Evolutionary conservation across 2,888 invertebrate genomes (phyloP).

Genomic region (Metacarcinus magister): DNA sequence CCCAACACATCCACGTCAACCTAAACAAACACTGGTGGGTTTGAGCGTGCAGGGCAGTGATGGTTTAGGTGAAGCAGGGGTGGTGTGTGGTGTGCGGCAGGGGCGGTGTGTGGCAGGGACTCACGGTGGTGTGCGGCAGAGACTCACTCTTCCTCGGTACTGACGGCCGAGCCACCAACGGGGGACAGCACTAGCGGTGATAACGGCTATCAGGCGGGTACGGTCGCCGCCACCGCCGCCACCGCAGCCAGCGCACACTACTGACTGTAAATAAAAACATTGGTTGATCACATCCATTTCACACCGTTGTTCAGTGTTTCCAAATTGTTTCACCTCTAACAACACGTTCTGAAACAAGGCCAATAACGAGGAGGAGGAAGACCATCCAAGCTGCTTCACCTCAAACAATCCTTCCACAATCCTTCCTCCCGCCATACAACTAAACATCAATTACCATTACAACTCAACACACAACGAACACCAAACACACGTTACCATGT

Average conservation of each 20-base stretch:
- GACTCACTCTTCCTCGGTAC: background rate
- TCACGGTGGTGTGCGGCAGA: background rate
- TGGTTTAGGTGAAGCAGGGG: background rate
- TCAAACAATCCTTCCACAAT: background rate
- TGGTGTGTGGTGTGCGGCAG: background rate
- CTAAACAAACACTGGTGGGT: background rate
- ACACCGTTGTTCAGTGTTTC: slow-evolving; percentile 39
- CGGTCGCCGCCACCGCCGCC: slow-evolving; percentile 61
- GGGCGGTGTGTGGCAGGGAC: background rate
- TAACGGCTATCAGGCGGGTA: slow-evolving; percentile 72
- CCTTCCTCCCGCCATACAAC: background rate
- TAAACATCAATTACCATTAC: background rate
- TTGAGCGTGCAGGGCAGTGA: background rate
- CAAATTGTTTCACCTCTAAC: background rate
- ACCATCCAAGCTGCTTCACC: background rate
- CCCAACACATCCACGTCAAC: background rate
- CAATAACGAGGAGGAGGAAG: background rate
- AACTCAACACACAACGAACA: background rate
- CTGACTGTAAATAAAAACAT: slow-evolving; percentile 65
- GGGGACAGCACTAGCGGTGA: slow-evolving; percentile 62
- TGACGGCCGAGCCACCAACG: slow-evolving; percentile 9
- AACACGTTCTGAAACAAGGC: background rate
- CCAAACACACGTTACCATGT: background rate
- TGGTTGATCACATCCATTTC: slow-evolving; percentile 50
- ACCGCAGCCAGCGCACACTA: background rate